Evolutionary conservation across 2,888 invertebrate species (phyloP).

Genomic region (Aporophyla nigra): DNA sequence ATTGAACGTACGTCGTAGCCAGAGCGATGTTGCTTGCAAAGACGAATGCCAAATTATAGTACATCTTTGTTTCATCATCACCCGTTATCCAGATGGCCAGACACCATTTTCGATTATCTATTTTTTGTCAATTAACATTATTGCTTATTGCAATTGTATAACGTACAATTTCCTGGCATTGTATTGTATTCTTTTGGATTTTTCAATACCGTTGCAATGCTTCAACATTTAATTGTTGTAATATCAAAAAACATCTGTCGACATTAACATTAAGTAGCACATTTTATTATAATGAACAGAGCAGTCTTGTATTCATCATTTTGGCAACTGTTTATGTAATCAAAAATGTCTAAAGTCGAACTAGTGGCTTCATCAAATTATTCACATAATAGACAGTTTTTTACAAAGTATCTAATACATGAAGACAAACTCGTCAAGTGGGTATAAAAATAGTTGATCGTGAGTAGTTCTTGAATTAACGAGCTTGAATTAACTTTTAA

Average conservation of each 20-base stretch:
- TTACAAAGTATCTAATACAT: slow-evolving; percentile 8
- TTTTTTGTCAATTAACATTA: slow-evolving; percentile 36
- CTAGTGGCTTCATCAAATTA: slow-evolving; percentile 39
- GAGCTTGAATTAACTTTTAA: slow-evolving; percentile 2
- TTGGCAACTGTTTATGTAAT: slow-evolving; percentile 51
- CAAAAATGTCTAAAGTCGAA: slow-evolving; percentile 20
- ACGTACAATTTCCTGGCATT: slow-evolving; percentile 38
- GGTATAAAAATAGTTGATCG: slow-evolving; percentile 18
- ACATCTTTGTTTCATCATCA: slow-evolving; percentile 25
- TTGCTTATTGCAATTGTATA: slow-evolving; percentile 32
- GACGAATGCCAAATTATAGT: background rate
- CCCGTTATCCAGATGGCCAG: slow-evolving; percentile 4
- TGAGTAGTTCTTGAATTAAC: too few relatives aligned
- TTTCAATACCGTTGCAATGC: slow-evolving; percentile 42
- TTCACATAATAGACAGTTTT: slow-evolving; percentile 16
- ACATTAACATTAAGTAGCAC: slow-evolving; percentile 29
- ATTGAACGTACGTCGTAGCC: background rate
- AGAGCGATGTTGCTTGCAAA: background rate
- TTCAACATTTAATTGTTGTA: slow-evolving; percentile 26
- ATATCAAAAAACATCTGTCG: slow-evolving; percentile 42
- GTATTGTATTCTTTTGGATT: slow-evolving; percentile 27
- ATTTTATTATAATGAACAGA: slow-evolving; percentile 37
- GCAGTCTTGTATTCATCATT: slow-evolving; percentile 32
- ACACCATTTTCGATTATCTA: background rate
- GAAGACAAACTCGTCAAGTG: slow-evolving; percentile 19